These are phyloP conservation scores for Stichopus horrens DNA, from an alignment of 53 echinoderm and acorn worm species.

Conservation along the genomic window DNA sequence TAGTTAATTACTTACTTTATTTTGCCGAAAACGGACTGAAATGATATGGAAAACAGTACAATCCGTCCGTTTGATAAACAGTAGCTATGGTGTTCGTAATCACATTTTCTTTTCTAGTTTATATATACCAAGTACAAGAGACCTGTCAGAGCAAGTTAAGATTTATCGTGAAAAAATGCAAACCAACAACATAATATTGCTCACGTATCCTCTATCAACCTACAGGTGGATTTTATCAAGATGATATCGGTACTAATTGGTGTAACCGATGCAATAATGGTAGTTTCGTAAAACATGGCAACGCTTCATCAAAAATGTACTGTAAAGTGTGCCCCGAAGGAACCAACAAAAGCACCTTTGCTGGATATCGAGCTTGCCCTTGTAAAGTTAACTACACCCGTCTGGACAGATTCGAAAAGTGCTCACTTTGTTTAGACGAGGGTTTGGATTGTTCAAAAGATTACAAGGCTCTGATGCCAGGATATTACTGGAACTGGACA, in stretches of 20 bases:
- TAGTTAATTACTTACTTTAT: too few species aligned
- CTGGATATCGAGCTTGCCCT: background rate
- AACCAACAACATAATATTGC: too few species aligned
- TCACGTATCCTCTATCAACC: background rate
- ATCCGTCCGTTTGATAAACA: too few species aligned
- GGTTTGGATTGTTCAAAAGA: conserved; percentile 9
- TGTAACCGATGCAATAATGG: background rate
- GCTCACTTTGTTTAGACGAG: background rate
- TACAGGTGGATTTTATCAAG: conserved; percentile 27
- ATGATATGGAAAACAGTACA: too few species aligned
- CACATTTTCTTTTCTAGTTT: too few species aligned
- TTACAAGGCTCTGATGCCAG: background rate
- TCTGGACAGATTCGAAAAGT: background rate
- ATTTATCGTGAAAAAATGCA: too few species aligned
- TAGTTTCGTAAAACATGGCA: conserved; percentile 4
- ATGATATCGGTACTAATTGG: background rate
- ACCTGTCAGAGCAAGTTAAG: too few species aligned
- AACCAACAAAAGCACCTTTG: background rate
- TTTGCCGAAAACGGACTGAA: too few species aligned
- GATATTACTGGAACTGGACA: conserved; percentile 21
- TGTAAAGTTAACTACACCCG: conserved; percentile 11
- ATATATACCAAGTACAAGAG: too few species aligned
- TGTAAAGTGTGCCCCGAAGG: conserved; percentile 25
- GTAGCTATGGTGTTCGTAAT: too few species aligned
- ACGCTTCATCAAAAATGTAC: background rate